Evolutionary conservation across 2,113 vertebrate species (phyloP), one percentile per base, ranked within the genome.

Genomic region (Cisticola juncidis): DNA sequence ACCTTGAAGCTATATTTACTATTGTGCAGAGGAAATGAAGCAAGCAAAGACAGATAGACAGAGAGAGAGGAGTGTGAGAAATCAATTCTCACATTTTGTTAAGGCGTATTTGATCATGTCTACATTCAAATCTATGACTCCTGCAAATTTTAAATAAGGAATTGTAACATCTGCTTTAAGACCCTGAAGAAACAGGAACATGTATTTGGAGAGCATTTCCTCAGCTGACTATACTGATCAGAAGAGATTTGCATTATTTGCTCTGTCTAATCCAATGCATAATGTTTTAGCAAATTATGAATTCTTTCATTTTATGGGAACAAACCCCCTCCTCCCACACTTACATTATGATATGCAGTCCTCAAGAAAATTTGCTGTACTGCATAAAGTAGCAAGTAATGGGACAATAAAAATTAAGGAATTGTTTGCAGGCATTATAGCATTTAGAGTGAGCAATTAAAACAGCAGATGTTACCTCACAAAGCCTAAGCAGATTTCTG

Each of bases 351-450:
- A 88, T 85, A 51, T 35, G 85, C 15, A 68, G 48, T 74, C 72
- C 72, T 91, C 70, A 81, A 57, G 82, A 89, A 96, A 92, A 97
- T 97, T 95, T 76, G 31, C 23, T 94, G 51, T 73, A 54, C 79
- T 68, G 50, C 60, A 68, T 84, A 68, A 93, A 86, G 90, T 35
- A 95, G 70, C n/a, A 95, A 79, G 61, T 90, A 79, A 91, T 90
- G 36, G 31, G 28, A 73, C 51, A 94, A 94, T 90, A 96, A 97
- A 93, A 95, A 93, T 88, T 81, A 97, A 95, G 50, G 86, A 93
- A 96, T 81, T 88, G 20, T 97, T 97, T 95, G 33, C 33, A 95
- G 65, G 38, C 29, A 61, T 90, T 86, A 87, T 0, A 48, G 29
- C 64, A 79, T 88, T 92, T 85, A 92, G 95, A 95, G 53, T 4